Conservation (phyloP, 2,888 invertebrate genomes). For the Drosophila mimetica region DNA sequence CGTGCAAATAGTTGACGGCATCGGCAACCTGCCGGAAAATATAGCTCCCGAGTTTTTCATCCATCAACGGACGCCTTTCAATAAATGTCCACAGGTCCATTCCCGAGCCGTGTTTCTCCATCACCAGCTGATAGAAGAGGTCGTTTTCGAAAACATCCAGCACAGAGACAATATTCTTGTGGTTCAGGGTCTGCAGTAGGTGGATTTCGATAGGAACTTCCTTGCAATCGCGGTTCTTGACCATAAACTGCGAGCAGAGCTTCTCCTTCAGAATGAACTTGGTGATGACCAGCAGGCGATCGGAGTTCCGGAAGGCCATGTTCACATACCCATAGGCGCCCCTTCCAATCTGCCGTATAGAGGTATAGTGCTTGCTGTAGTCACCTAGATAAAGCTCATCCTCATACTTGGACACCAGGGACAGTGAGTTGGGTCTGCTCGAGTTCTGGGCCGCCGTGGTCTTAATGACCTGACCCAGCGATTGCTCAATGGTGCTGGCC, state of each 20-base stretch:
- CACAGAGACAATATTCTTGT: slow-evolving; percentile 89
- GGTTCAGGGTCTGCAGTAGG: slow-evolving; percentile 87
- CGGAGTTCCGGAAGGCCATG: slow-evolving; percentile 87
- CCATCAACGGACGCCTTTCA: slow-evolving; percentile 88
- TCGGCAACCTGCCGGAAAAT: slow-evolving; percentile 90
- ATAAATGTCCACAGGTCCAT: slow-evolving; percentile 93
- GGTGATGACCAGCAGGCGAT: slow-evolving; percentile 88
- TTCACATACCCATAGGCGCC: slow-evolving; percentile 90
- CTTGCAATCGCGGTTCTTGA: slow-evolving; percentile 85
- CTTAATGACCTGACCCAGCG: slow-evolving; percentile 76
- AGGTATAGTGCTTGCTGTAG: slow-evolving; percentile 86
- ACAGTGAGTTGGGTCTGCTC: slow-evolving; percentile 86
- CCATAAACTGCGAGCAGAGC: slow-evolving; percentile 72
- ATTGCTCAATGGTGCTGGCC: slow-evolving; percentile 84
- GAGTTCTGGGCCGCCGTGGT: slow-evolving; percentile 80
- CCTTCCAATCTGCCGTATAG: slow-evolving; percentile 86
- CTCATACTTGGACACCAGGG: slow-evolving; percentile 86
- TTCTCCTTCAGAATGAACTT: slow-evolving; percentile 90
- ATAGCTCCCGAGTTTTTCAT: slow-evolving; percentile 88
- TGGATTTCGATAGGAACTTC: slow-evolving; percentile 88
- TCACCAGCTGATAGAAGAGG: slow-evolving; percentile 89
- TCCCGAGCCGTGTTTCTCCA: slow-evolving; percentile 91
- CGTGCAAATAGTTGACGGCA: slow-evolving; percentile 89
- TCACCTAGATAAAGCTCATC: slow-evolving; percentile 86
- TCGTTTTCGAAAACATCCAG: slow-evolving; percentile 89